A percentile compares a stretch with the other conserved stretches of the same genome.
These are phyloP conservation scores for Riptortus pedestris DNA, from an alignment of 1,140 invertebrate species.

Conservation along the genomic window DNA sequence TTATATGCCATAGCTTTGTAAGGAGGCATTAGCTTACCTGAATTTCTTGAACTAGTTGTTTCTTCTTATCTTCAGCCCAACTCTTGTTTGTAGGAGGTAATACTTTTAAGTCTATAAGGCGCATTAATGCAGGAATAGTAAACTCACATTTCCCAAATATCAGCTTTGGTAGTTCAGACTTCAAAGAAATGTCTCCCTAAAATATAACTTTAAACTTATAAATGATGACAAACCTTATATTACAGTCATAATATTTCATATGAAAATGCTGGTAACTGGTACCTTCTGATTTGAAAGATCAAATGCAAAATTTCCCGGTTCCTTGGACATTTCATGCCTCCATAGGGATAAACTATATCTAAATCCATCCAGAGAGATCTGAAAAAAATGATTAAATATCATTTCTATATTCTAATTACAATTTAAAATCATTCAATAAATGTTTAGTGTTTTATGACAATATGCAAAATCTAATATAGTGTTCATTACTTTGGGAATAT, in stretches of 20 bases:
- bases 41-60: slow-evolving; percentile 47
- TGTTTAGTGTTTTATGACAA: too few species aligned
- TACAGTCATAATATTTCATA: too few species aligned
- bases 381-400: slow-evolving; percentile 26
- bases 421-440: too few species aligned
- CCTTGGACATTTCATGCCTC: slow-evolving; percentile 62
- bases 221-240: too few species aligned
- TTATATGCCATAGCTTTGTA: too few species aligned
- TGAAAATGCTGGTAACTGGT: too few species aligned
- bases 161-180: slow-evolving; percentile 48
- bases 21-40: slow-evolving; percentile 45
- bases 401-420: too few species aligned
- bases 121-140: slow-evolving; percentile 55
- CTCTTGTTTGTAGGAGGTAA: slow-evolving; percentile 49
- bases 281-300: slow-evolving; percentile 51
- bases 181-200: slow-evolving; percentile 36
- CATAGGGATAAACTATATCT: slow-evolving; percentile 55
- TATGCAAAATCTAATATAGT: too few species aligned
- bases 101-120: slow-evolving; percentile 50
- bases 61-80: slow-evolving; percentile 51
- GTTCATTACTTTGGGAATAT: too few species aligned
- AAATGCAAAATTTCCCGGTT: slow-evolving; percentile 49
- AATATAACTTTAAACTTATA: too few species aligned
- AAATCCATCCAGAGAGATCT: slow-evolving; percentile 46
- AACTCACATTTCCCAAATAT: slow-evolving; percentile 46